Evolutionary conservation across 2,888 invertebrate species (phyloP).

Genomic region (Monopis laevigella): DNA sequence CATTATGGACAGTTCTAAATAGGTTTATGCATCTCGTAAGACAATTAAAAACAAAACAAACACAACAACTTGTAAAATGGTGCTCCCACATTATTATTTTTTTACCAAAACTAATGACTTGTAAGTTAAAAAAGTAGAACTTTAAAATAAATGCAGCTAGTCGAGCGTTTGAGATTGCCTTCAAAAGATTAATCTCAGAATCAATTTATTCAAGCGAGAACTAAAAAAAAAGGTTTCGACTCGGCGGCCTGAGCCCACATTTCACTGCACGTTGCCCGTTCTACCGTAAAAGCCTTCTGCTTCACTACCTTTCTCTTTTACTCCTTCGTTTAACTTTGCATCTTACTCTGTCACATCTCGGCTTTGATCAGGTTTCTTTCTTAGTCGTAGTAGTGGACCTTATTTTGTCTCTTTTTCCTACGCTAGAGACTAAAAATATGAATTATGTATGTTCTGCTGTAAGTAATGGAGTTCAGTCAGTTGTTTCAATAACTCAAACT

Average conservation of each 20-base stretch:
- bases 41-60: too few species aligned
- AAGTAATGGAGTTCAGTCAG: conserved; percentile 46
- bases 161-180: conserved; percentile 6
- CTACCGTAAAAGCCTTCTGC: conserved; percentile 67
- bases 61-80: too few species aligned
- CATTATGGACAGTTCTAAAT: too few species aligned
- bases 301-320: conserved; percentile 40
- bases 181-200: conserved; percentile 55
- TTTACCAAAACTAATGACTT: too few species aligned
- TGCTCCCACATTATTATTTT: too few species aligned
- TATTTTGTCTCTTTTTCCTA: conserved; percentile 60
- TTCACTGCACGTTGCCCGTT: conserved; percentile 59
- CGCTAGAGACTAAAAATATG: conserved; percentile 53
- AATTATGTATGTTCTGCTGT: conserved; percentile 55
- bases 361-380: conserved; percentile 63
- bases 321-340: conserved; percentile 23
- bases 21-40: too few species aligned
- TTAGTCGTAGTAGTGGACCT: conserved; percentile 59
- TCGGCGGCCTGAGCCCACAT: conserved; percentile 44
- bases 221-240: conserved; percentile 49
- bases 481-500: conserved; percentile 48
- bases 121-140: neutral
- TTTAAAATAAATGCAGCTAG: conserved; percentile 2
- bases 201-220: conserved; percentile 64
- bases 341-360: conserved; percentile 35